phyloP scores from a whole-genome alignment of 30 jellyfish, hydroid and myxozoan genomes.

The Calvadosia cruxmelitensis region DNA sequence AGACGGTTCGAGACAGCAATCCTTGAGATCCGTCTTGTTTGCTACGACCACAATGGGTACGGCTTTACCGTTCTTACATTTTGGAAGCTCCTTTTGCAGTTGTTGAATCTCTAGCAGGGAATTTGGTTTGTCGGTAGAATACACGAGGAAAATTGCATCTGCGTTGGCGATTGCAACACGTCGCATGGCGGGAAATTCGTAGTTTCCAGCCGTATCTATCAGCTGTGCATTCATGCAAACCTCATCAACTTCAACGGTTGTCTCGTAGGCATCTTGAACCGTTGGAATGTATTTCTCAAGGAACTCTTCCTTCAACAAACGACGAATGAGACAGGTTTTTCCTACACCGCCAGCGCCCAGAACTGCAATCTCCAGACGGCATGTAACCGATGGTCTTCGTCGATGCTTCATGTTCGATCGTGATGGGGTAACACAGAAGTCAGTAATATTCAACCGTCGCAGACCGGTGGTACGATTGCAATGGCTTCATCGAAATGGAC shows the following conservation, averaged over 20 bases:
- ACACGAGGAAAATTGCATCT: conserved; percentile 12
- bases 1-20: neutral
- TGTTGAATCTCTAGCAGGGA: neutral
- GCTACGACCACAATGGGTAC: conserved; percentile 9
- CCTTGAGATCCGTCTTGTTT: conserved; percentile 5
- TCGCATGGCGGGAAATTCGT: conserved; percentile 14
- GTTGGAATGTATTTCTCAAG: conserved; percentile 8
- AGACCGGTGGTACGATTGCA: too few relatives aligned
- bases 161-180: conserved; percentile 4
- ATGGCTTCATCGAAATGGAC: too few relatives aligned
- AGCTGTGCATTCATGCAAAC: neutral
- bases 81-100: neutral
- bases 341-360: conserved; percentile 17
- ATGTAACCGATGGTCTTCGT: neutral
- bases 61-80: neutral
- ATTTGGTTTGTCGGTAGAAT: neutral
- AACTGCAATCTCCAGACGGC: neutral
- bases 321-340: conserved; percentile 13
- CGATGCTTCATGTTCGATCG: neutral
- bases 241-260: neutral
- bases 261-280: conserved; percentile 1
- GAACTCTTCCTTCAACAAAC: neutral
- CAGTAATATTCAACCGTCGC: too few relatives aligned
- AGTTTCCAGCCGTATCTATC: conserved; percentile 13
- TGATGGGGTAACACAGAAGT: too few relatives aligned